These are phyloP conservation scores for Heliconius congener DNA, from an alignment of 1,140 invertebrate genomes.

Conservation along the genomic window DNA sequence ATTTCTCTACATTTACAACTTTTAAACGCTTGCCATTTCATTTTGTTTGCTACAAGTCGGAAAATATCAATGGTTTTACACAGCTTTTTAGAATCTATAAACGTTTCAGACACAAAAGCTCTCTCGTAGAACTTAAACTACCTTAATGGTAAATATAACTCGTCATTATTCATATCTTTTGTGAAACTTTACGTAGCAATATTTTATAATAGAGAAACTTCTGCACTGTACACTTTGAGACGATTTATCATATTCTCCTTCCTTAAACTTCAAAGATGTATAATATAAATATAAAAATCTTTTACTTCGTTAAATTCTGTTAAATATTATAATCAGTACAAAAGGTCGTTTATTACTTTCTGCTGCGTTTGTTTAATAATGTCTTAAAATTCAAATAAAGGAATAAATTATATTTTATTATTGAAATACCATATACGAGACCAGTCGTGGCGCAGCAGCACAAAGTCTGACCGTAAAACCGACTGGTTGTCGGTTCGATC, in stretches of 20 bases:
- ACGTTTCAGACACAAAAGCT: not conserved
- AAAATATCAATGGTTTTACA: slow-evolving; percentile 1
- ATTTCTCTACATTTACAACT: not conserved
- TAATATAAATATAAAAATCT: not conserved
- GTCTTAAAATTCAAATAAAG: no score
- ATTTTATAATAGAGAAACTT: slow-evolving; percentile 14
- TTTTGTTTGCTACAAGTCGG: not conserved
- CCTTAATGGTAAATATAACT: slow-evolving; percentile 11
- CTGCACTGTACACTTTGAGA: slow-evolving; percentile 8
- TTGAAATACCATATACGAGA: no score
- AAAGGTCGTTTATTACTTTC: not conserved
- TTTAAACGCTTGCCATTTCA: not conserved
- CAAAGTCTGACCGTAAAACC: no score
- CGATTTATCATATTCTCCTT: slow-evolving; percentile 7
- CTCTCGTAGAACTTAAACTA: slow-evolving; percentile 7
- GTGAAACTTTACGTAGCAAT: slow-evolving; percentile 8
- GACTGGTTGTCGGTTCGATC: no score
- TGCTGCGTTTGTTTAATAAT: not conserved
- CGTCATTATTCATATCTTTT: slow-evolving; percentile 12
- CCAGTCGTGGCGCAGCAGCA: no score
- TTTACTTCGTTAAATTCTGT: not conserved
- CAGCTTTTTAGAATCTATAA: slow-evolving; percentile 6
- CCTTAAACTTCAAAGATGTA: not conserved
- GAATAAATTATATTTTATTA: no score
- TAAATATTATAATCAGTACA: not conserved